Evolutionary conservation across 1,140 invertebrate genomes (phyloP), one percentile per base, ranked within the genome.

Genomic region (Lepidurus arcticus): DNA sequence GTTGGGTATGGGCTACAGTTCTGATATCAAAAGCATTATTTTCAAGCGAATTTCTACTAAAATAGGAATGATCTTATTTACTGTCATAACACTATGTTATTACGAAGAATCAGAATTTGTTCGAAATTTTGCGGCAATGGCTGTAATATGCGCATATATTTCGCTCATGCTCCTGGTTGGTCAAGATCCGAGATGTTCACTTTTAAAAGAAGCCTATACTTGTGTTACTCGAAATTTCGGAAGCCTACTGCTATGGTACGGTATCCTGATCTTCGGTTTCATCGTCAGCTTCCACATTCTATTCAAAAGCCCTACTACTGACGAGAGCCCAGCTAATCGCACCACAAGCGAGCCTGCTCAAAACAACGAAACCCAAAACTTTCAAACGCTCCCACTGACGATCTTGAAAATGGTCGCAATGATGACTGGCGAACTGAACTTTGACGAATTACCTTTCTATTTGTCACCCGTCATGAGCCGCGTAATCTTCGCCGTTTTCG

Each of bases 371-470:
- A 85, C 89, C 9, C 73, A 73, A 26, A 90, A 89, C 77, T 92
- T 93, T 78, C 84, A 84, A 1, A 86, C 89, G 84, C 89, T 90
- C 5, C 89, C 88, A 8, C 85, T 87, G 34, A 90, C 92, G 0
- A 81, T 93, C 7, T 92, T 93, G 79, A 93, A 93, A 85, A 93
- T 92, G 0, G 89, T 93, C 24, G 90, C 93, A 1, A 94, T 94
- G 92, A 86, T 94, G 34, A 93, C 92, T 0, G 93, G 93, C 10
- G 92, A 94, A 84, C 92, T 93, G 81, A 92, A 94, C 80, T 91
- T 91, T 0, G 85, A 88, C 7, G 88, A 88, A n/a, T 90, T 94
- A n/a, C 90, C 92, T 43, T 93, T 94, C 81, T 84, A 88, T 24
- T 85, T 86, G 16, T 87, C 89, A 82, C 90, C 90, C 8, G 82